phyloP scores from a whole-genome alignment of 2,113 vertebrate species.

The Ellobius talpinus region DNA sequence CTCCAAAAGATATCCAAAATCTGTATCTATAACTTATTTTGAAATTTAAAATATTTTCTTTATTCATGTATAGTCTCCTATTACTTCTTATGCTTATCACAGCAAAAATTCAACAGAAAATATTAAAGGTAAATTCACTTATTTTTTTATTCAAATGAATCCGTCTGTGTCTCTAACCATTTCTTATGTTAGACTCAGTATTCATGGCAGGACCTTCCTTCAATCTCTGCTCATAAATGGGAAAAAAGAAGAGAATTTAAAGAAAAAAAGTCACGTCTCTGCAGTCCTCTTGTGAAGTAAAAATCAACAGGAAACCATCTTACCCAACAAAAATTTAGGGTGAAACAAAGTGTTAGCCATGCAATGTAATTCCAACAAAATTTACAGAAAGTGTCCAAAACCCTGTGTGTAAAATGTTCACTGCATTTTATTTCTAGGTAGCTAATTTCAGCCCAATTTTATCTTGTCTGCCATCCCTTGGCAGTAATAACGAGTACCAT shows the following conservation, averaged over 20 bases:
- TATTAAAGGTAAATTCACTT: background rate
- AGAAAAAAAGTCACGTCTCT: background rate
- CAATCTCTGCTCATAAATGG: background rate
- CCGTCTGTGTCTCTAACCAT: background rate
- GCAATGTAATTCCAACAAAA: background rate
- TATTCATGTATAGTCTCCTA: background rate
- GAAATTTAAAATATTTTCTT: background rate
- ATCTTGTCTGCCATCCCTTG: background rate
- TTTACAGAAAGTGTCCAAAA: background rate
- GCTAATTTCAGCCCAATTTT: background rate
- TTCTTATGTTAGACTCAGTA: background rate
- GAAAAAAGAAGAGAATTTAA: background rate
- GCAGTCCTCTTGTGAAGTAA: background rate
- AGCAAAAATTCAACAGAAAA: slow-evolving; percentile 33
- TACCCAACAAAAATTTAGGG: background rate
- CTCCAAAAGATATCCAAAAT: background rate
- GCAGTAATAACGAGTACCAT: background rate
- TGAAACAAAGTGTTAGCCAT: background rate
- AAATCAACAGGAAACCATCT: slow-evolving; percentile 1
- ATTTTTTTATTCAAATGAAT: background rate
- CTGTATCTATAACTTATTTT: background rate
- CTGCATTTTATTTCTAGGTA: background rate
- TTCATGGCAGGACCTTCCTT: background rate
- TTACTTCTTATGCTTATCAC: slow-evolving; percentile 23
- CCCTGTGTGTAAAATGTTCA: background rate